Percentiles rank a stretch among this genome's conserved stretches.
These are phyloP conservation scores for Drosophila aff. DNA, from an alignment of 1,140 invertebrate genomes.

Conservation along the genomic window DNA sequence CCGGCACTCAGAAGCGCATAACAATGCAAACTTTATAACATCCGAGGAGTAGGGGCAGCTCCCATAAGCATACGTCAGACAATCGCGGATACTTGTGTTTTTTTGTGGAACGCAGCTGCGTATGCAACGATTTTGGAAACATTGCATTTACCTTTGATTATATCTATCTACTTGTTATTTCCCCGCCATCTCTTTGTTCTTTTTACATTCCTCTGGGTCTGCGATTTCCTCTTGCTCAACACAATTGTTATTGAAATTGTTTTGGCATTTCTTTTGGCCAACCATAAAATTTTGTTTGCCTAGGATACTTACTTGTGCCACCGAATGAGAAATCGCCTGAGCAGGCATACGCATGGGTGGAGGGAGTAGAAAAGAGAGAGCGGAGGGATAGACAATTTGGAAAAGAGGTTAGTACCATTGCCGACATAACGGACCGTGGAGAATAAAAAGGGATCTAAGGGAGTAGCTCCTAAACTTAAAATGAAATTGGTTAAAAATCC, in stretches of 20 bases:
- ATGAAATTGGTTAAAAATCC: conserved; percentile 67
- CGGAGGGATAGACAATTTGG: conserved; percentile 65
- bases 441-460: conserved; percentile 47
- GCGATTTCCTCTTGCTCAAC: conserved; percentile 62
- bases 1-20: conserved; percentile 61
- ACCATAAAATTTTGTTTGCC: conserved; percentile 76
- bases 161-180: conserved; percentile 55
- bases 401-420: conserved; percentile 58
- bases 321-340: conserved; percentile 92
- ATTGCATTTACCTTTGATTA: conserved; percentile 81
- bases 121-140: conserved; percentile 64
- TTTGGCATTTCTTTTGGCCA: conserved; percentile 60
- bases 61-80: conserved; percentile 40
- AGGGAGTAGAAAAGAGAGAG: conserved; percentile 4
- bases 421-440: conserved; percentile 36
- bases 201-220: conserved; percentile 14
- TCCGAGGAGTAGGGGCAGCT: conserved; percentile 4
- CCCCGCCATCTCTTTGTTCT: conserved; percentile 1
- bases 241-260: conserved; percentile 83
- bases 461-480: conserved; percentile 34
- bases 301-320: conserved; percentile 92
- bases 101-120: conserved; percentile 58
- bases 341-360: conserved; percentile 13
- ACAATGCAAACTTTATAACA: conserved; percentile 82
- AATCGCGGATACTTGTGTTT: conserved; percentile 6